Evolutionary conservation across 1,140 invertebrate genomes (phyloP).

Genomic region (Steinernema feltiae): DNA sequence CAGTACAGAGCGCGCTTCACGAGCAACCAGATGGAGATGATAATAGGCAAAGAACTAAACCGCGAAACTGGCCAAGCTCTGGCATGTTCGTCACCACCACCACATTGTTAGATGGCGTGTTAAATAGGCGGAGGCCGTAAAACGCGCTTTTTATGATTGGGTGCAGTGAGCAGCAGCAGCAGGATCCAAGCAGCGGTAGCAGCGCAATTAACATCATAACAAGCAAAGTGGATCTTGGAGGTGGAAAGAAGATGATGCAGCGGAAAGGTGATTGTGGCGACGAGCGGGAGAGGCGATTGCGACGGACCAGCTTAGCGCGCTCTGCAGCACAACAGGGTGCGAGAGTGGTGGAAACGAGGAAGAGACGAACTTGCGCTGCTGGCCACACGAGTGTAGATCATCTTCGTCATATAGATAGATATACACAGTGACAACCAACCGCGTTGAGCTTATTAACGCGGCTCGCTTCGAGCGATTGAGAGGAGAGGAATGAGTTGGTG

Average conservation of each 20-base stretch:
- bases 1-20: too few species aligned
- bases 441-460: constrained; percentile 1
- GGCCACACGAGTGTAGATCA: not conserved
- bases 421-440: constrained; percentile 1
- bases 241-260: not conserved
- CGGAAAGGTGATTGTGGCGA: not conserved
- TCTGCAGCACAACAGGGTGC: too few species aligned
- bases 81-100: too few species aligned
- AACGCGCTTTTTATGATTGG: not conserved
- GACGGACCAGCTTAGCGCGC: not conserved
- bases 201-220: constrained; percentile 14
- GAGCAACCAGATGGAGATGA: not conserved
- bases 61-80: too few species aligned
- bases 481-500: not conserved
- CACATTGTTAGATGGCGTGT: not conserved
- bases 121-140: not conserved
- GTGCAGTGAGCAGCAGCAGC: too few species aligned
- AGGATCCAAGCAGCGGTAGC: too few species aligned
- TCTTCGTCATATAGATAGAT: constrained; percentile 14
- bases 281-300: not conserved
- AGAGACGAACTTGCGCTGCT: not conserved
- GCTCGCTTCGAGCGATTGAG: not conserved
- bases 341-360: not conserved
- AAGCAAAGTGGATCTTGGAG: not conserved
- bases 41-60: too few species aligned